These are phyloP conservation scores for Ferdinandea cuprea DNA, from an alignment of 2,888 invertebrate species.

Conservation along the genomic window DNA sequence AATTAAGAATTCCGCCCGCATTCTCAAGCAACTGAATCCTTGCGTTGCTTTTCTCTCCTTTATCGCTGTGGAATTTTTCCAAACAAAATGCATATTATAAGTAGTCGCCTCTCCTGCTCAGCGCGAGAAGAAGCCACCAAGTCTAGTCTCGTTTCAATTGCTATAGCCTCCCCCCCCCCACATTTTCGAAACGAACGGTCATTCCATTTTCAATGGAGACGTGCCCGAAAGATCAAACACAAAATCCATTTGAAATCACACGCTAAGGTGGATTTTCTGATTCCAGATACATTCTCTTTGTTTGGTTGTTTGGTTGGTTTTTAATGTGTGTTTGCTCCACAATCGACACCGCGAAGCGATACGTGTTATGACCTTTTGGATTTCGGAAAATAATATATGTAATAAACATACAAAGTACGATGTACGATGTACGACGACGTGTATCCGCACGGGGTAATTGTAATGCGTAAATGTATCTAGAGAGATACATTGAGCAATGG, in stretches of 20 bases:
- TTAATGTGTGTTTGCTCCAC: slow-evolving; percentile 62
- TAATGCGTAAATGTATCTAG: slow-evolving; percentile 68
- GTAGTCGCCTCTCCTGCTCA: slow-evolving; percentile 10
- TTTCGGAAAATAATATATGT: slow-evolving; percentile 24
- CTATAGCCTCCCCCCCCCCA: background rate
- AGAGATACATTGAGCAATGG: slow-evolving; percentile 54
- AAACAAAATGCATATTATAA: slow-evolving; percentile 71
- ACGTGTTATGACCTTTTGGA: slow-evolving; percentile 71
- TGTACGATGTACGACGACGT: no score
- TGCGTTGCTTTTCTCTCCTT: slow-evolving; percentile 26
- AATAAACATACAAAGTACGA: slow-evolving; percentile 7
- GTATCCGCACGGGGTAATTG: slow-evolving; percentile 56
- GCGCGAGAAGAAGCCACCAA: slow-evolving; percentile 62
- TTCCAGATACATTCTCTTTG: slow-evolving; percentile 57
- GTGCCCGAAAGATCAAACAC: slow-evolving; percentile 68
- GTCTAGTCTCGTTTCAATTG: slow-evolving; percentile 66
- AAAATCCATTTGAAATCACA: slow-evolving; percentile 68
- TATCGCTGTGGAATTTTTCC: slow-evolving; percentile 58
- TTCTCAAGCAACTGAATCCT: slow-evolving; percentile 30
- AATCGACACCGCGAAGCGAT: slow-evolving; percentile 67
- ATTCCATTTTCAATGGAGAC: slow-evolving; percentile 14
- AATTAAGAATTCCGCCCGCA: slow-evolving; percentile 73
- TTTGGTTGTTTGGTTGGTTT: no score
- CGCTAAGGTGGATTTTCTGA: slow-evolving; percentile 39
- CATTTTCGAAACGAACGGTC: background rate